A percentile compares a stretch with the other conserved stretches of the same genome.
Conservation (phyloP, 2,888 invertebrate genomes). For the Proisotoma minuta region DNA sequence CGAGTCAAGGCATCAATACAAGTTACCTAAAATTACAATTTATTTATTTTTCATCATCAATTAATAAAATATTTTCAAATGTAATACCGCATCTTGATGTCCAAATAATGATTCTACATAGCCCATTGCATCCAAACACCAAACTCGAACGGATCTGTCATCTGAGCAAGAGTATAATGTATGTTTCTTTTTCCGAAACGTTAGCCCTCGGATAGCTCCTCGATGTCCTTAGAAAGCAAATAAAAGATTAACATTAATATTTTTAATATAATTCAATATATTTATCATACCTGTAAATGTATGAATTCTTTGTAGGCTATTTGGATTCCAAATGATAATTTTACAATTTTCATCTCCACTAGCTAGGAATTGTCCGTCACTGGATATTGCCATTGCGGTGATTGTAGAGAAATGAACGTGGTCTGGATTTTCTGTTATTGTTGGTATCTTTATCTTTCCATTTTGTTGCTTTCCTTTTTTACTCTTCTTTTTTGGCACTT, state of each 20-base stretch:
- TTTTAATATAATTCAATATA: not conserved
- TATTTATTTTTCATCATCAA: not conserved
- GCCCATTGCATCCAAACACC: slow-evolving; percentile 93
- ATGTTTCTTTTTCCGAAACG: slow-evolving; percentile 79
- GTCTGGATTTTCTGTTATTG: slow-evolving; percentile 15
- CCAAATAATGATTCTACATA: slow-evolving; percentile 80
- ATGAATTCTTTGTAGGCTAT: slow-evolving; percentile 68
- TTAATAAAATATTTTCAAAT: not conserved
- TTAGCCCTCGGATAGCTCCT: slow-evolving; percentile 67
- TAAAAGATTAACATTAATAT: no score
- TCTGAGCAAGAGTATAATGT: slow-evolving; percentile 63
- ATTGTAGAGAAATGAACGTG: slow-evolving; percentile 53
- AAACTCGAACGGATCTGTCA: slow-evolving; percentile 59
- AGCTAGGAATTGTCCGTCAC: slow-evolving; percentile 76
- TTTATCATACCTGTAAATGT: slow-evolving; percentile 62
- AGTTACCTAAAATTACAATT: slow-evolving; percentile 67
- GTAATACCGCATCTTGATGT: slow-evolving; percentile 36
- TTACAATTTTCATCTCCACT: slow-evolving; percentile 64
- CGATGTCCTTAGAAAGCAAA: slow-evolving; percentile 62
- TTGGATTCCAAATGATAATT: slow-evolving; percentile 79
- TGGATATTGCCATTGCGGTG: slow-evolving; percentile 66
- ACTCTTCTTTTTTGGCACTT: slow-evolving; percentile 48
- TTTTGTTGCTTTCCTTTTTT: slow-evolving; percentile 34
- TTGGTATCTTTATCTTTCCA: slow-evolving; percentile 8
- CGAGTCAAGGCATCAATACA: slow-evolving; percentile 80